A percentile compares a stretch with the other conserved stretches of the same genome.
These are phyloP conservation scores for Melikaiella ostensackeni DNA, from an alignment of 2,888 invertebrate species.

Conservation along the genomic window DNA sequence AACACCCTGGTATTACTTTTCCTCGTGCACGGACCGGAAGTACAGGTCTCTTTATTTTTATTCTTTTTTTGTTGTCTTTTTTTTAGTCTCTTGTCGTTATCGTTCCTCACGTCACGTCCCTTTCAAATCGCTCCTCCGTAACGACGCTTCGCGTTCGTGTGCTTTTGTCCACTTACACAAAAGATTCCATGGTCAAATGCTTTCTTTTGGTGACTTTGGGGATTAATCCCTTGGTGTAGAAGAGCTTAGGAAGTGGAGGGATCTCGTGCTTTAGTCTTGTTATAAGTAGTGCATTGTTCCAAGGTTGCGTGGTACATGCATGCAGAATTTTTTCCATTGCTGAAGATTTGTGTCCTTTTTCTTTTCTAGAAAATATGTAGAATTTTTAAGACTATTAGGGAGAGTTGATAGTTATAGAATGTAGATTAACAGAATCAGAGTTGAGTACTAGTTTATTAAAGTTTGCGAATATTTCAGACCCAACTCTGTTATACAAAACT, in stretches of 20 bases:
- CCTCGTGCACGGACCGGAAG: slow-evolving; percentile 10
- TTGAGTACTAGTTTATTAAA: background rate
- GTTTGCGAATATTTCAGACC: background rate
- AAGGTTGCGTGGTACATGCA: slow-evolving; percentile 31
- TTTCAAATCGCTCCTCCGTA: background rate
- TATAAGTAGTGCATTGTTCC: slow-evolving; percentile 35
- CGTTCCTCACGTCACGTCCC: slow-evolving; percentile 6
- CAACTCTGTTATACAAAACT: background rate
- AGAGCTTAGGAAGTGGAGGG: slow-evolving; percentile 8
- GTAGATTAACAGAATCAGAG: background rate
- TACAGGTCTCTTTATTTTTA: background rate
- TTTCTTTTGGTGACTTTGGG: slow-evolving; percentile 4
- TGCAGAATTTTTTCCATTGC: slow-evolving; percentile 19
- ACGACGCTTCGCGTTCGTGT: background rate
- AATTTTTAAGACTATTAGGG: background rate
- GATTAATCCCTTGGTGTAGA: slow-evolving; percentile 27
- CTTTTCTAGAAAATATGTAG: background rate
- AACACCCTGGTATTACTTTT: slow-evolving; percentile 23
- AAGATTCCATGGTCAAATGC: background rate
- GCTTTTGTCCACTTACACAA: slow-evolving; percentile 13
- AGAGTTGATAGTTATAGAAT: background rate
- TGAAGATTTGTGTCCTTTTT: background rate
- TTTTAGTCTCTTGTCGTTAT: background rate
- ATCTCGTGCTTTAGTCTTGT: slow-evolving; percentile 28
- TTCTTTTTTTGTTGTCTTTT: background rate